Evolutionary conservation across 2,888 invertebrate genomes (phyloP).

Genomic region (Uloborus plumipes): DNA sequence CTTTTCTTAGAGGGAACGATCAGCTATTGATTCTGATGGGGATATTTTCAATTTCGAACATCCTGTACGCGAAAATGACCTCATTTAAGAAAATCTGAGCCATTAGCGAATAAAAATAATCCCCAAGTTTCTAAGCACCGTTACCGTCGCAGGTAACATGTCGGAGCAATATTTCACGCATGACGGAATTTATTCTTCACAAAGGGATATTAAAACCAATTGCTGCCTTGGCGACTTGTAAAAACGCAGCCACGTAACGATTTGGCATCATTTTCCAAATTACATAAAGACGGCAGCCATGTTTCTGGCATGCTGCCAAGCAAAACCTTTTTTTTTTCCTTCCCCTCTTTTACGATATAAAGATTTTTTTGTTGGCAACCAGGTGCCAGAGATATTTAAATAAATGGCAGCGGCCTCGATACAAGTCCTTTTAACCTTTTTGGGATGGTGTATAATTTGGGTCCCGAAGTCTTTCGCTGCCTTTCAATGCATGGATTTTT

Average conservation of each 20-base stretch:
- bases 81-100: no score
- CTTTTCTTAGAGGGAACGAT: no score
- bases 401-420: constrained; percentile 32
- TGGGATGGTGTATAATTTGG: constrained; percentile 14
- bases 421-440: constrained; percentile 43
- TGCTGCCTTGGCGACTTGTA: constrained; percentile 17
- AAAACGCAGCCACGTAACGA: constrained; percentile 38
- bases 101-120: no score
- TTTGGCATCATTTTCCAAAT: constrained; percentile 52
- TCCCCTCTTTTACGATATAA: constrained; percentile 14
- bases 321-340: constrained; percentile 10
- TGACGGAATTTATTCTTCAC: constrained; percentile 19
- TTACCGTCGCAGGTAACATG: not conserved
- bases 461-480: not conserved
- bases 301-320: constrained; percentile 37
- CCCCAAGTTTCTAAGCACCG: no score
- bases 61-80: no score
- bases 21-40: no score
- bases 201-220: constrained; percentile 35
- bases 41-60: no score
- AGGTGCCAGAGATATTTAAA: constrained; percentile 58
- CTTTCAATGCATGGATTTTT: no score
- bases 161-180: constrained; percentile 4
- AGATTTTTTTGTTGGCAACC: constrained; percentile 29
- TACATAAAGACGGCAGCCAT: constrained; percentile 40